Evolutionary conservation across 92 coral and sea anemone species (phyloP), one percentile per base, ranked within the genome.

Genomic region (Plumapathes pennacea): DNA sequence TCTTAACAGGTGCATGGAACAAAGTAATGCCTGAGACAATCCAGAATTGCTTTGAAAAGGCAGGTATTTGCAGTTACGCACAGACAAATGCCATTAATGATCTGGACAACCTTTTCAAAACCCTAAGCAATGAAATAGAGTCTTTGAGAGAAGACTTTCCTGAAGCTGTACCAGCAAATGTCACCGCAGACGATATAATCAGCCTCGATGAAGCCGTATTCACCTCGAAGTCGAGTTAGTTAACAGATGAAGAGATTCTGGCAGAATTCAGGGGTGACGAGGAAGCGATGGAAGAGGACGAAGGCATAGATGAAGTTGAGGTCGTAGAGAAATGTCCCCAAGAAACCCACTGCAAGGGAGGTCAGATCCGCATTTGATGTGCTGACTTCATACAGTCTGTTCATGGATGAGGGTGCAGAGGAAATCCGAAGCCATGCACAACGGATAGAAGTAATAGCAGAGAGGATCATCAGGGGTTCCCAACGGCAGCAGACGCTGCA

Each of bases 1-100:
- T 56, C 60, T 60, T 75, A 36, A 77, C 84, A 26, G 38, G 72
- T 39, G 77, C 77, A 40, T 77, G 84, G 84, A 60, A 77, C 62
- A 77, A 31, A 64, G 84, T 68, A 32, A 56, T 19, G 43, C 60
- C 60, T 54, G 60, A 54, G 22, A 54, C 40, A 54, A 54, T 54
- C 60, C n/a, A 54, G 60, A 54, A 54, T 54, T 54, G 60, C 60
- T 54, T 54, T 43, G 22, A 29, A 69, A 69, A 69, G 76, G 76
- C 76, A 69, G 66, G 58, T 69, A 56, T 56, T 69, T 43, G 66
- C 76, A 69, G 76, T 69, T 57, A 69, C 13, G 67, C 49, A 57
- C 76, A 69, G 50, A 44, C 59, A 69, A 57, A 2, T 69, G 67
- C 67, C 67, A 57, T 45, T 69, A 2, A 69, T 69, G 76, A 69